Conservation (phyloP, 2,888 invertebrate genomes). For the Eristalinus aeneus region DNA sequence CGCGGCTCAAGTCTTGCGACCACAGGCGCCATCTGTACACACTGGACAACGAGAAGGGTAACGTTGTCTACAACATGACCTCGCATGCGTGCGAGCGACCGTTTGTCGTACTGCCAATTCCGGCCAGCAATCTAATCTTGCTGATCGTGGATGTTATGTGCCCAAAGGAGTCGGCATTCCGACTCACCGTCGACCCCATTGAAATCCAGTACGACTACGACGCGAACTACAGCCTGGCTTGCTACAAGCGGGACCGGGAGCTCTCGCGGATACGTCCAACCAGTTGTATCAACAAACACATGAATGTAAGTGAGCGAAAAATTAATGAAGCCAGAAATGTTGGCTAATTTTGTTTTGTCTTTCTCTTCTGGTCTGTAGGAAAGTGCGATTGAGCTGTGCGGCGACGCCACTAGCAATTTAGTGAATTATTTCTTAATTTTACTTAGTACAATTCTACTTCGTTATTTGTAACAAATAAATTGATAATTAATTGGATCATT, state of each 20-base stretch:
- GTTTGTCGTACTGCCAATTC: slow-evolving; percentile 88
- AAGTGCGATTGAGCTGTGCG: slow-evolving; percentile 86
- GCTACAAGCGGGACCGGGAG: slow-evolving; percentile 83
- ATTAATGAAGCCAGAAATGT: neutral
- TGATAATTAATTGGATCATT: slow-evolving; percentile 18
- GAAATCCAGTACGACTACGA: slow-evolving; percentile 80
- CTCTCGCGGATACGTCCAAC: slow-evolving; percentile 86
- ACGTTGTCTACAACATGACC: slow-evolving; percentile 81
- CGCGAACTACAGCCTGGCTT: slow-evolving; percentile 84
- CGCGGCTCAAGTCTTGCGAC: slow-evolving; percentile 92
- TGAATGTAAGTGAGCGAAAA: slow-evolving; percentile 84
- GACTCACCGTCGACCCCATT: slow-evolving; percentile 80
- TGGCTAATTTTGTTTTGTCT: neutral
- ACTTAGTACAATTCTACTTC: slow-evolving; percentile 74
- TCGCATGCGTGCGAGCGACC: slow-evolving; percentile 82
- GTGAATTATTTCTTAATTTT: slow-evolving; percentile 76
- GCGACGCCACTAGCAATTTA: slow-evolving; percentile 79
- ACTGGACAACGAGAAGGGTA: slow-evolving; percentile 81
- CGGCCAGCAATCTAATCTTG: slow-evolving; percentile 89
- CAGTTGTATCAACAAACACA: slow-evolving; percentile 89
- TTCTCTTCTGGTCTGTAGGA: slow-evolving; percentile 81
- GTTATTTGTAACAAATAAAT: slow-evolving; percentile 76
- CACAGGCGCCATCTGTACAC: slow-evolving; percentile 85
- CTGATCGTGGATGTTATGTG: slow-evolving; percentile 88
- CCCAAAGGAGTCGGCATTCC: slow-evolving; percentile 81